A percentile compares a stretch with the other conserved stretches of the same genome.
Evolutionary conservation across 2,797 vertebrate genomes (phyloP).

Genomic region (Acanthopagrus latus): DNA sequence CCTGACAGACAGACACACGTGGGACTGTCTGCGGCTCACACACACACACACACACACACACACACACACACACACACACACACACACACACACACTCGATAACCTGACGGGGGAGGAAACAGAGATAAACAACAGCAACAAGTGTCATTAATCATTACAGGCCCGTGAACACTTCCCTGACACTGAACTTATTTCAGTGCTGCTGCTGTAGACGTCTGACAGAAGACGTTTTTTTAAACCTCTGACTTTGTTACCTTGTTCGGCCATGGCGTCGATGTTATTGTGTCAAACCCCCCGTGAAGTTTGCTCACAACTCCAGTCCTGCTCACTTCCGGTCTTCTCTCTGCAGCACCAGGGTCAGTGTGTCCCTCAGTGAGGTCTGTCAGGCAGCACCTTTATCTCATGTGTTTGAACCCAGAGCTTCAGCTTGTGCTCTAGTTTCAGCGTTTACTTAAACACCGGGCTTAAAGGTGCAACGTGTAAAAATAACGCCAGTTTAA

Average conservation of each 20-base stretch:
- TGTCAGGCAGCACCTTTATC: background rate
- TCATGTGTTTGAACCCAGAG: background rate
- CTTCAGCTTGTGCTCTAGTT: background rate
- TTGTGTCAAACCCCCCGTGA: background rate
- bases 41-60: background rate
- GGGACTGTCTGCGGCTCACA: background rate
- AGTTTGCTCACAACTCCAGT: background rate
- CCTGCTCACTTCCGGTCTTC: background rate
- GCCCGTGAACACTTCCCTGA: too few species aligned
- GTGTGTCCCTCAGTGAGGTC: background rate
- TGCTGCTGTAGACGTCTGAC: background rate
- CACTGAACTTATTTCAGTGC: background rate
- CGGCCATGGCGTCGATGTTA: background rate
- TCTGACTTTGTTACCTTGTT: conserved; percentile 18
- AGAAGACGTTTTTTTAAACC: background rate
- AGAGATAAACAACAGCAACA: background rate
- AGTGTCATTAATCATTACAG: background rate
- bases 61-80: background rate
- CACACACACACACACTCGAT: too few species aligned
- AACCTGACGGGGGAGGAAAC: background rate
- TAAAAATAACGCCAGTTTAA: too few species aligned
- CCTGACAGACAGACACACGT: background rate
- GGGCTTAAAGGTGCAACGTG: too few species aligned
- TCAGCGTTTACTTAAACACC: too few species aligned
- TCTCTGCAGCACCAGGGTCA: accelerated